Base-by-base conservation (phyloP, 1,140 invertebrate genomes). In the Hycleus phaleratus region DNA sequence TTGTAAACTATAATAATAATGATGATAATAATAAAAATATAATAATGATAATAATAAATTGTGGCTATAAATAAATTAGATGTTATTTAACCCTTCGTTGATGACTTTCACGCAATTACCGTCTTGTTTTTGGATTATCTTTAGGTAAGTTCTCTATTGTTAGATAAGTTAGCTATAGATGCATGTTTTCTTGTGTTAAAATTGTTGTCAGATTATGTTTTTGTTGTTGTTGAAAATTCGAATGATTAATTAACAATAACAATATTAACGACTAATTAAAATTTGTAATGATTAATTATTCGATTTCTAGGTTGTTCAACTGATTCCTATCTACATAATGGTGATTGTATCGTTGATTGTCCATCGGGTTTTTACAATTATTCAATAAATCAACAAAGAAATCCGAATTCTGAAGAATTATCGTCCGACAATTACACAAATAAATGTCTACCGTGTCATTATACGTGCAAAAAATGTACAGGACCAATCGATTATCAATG, bases 401-500 rank as follows among this genome's bases (percentile, higher is more conserved):
- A 44, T 26, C 32, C 42, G 3, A 26, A 46, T 12, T 6, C 26
- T 40, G 51, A 45, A 45, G 49, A 52, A 26, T 52, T 52, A 44
- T 9, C 40, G 26, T 25, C 39, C 2, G 51, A 53, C 26, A 53
- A 53, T 32, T 46, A 38, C 24, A 65, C 59, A 10, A 57, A 61
- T 50, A 56, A 57, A 26, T 74, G 72, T 62, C 55, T 65, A 32
- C 46, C 59, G 24, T 85, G 83, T 69, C 82, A 85, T 69, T 84
- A 84, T 65, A 73, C 77, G 3, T 85, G 83, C 66, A 70, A 73
- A 58, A 69, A 68, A 5, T 85, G 83, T 61, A 64, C 62, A 4
- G 81, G 81, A 5, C 75, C 79, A 0, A 75, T 77, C 58, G 79
- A 81, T 64, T 78, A 81, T 56, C 72, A 83, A 55, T 85, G 82